Percentiles rank a stretch among this genome's conserved stretches.
phyloP scores from a whole-genome alignment of 2,888 invertebrate species.

The Sphaeridia pumilis region DNA sequence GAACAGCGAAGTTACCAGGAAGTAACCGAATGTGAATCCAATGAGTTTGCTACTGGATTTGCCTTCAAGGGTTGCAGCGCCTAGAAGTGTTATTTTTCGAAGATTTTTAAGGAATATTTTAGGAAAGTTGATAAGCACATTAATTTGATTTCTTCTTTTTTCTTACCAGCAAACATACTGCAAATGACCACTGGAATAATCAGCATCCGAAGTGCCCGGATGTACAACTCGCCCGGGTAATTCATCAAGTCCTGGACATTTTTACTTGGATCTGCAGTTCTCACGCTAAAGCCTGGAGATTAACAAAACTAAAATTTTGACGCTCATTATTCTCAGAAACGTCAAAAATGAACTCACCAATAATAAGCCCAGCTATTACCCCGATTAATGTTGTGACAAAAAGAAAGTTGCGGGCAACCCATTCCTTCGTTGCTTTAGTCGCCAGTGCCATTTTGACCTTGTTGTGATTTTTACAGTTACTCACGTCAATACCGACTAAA shows the following conservation, averaged over 20 bases:
- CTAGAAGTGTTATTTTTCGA: constrained; percentile 47
- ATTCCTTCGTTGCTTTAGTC: background rate
- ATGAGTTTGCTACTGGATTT: constrained; percentile 77
- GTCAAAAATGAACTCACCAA: constrained; percentile 22
- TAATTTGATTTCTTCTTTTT: too few species aligned
- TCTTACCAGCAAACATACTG: constrained; percentile 42
- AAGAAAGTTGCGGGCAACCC: constrained; percentile 17
- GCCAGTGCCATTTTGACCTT: background rate
- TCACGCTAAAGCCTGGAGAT: constrained; percentile 24
- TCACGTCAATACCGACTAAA: too few species aligned
- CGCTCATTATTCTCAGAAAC: background rate
- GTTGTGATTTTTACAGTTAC: too few species aligned
- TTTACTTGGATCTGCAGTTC: constrained; percentile 20
- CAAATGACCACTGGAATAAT: constrained; percentile 78
- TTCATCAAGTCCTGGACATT: constrained; percentile 49
- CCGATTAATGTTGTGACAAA: constrained; percentile 24
- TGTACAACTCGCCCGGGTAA: constrained; percentile 82
- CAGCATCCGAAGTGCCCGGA: constrained; percentile 76
- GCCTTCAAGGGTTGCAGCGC: constrained; percentile 72
- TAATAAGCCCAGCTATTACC: constrained; percentile 20
- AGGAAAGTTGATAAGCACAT: too few species aligned
- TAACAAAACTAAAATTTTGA: background rate
- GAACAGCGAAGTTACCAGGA: constrained; percentile 65
- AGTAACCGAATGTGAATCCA: constrained; percentile 63
- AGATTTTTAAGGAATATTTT: too few species aligned